A percentile compares a stretch with the other conserved stretches of the same genome.
Conservation (phyloP, 2,113 vertebrate species). For the Mormyrus iriodes region DNA sequence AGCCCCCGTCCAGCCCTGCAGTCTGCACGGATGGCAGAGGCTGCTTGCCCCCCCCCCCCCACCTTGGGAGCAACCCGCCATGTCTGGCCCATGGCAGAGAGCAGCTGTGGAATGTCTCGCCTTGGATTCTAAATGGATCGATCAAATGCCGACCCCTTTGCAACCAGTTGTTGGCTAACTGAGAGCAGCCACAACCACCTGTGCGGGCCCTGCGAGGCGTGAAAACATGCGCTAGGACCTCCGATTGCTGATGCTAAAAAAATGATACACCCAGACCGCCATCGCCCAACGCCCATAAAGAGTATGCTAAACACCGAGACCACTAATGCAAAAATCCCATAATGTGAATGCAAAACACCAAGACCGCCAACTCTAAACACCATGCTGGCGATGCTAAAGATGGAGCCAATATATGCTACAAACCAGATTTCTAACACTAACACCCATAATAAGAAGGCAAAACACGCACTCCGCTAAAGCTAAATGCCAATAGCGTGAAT, state of each 20-base stretch:
- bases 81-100: not conserved
- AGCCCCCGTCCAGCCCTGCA: not conserved
- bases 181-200: not conserved
- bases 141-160: not conserved
- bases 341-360: constrained; percentile 23
- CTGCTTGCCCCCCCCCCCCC: not conserved
- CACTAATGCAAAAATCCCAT: not conserved
- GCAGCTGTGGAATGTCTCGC: not conserved
- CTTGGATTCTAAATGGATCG: not conserved
- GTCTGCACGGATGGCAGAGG: not conserved
- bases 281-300: not conserved
- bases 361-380: not conserved
- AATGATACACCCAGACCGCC: not conserved
- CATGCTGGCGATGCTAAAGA: not conserved
- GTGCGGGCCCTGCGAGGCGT: not conserved
- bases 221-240: not conserved
- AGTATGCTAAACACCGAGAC: not conserved
- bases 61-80: not conserved
- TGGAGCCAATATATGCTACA: not conserved
- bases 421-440: not conserved
- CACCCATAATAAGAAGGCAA: not conserved
- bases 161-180: no score
- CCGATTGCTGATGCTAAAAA: not conserved
- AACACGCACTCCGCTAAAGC: constrained; percentile 15
- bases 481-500: not conserved